Evolutionary conservation across 2,888 invertebrate genomes (phyloP).

Genomic region (Thymelicus lineola): DNA sequence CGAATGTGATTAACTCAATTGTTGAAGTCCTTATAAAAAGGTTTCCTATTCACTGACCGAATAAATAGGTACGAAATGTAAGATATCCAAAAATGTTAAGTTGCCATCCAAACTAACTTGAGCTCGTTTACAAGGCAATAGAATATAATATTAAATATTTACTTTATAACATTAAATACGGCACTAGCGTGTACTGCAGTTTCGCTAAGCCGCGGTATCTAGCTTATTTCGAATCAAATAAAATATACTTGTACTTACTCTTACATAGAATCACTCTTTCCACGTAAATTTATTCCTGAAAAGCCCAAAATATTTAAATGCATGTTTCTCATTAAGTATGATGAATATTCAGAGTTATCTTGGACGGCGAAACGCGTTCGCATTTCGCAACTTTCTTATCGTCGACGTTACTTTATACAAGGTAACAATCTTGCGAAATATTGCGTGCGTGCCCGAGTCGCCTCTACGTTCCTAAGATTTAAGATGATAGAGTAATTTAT

Average conservation of each 20-base stretch:
- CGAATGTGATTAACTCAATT: too few species aligned
- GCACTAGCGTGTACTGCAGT: too few species aligned
- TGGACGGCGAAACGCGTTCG: slow-evolving; percentile 16
- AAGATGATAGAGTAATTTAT: slow-evolving; percentile 12
- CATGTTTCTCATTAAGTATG: slow-evolving; percentile 24
- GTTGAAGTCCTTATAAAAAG: too few species aligned
- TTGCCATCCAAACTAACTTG: not conserved
- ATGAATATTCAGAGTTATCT: slow-evolving; percentile 32
- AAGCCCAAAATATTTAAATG: not conserved
- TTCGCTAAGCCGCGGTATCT: too few species aligned
- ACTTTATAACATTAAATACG: too few species aligned
- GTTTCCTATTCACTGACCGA: too few species aligned
- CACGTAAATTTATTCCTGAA: not conserved
- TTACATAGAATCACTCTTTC: not conserved
- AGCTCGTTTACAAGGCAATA: not conserved
- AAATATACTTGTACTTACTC: too few species aligned
- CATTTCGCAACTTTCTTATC: slow-evolving; percentile 28
- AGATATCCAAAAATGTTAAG: too few species aligned
- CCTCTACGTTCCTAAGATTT: slow-evolving; percentile 14
- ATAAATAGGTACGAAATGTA: too few species aligned
- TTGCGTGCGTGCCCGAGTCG: slow-evolving; percentile 21
- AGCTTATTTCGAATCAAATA: too few species aligned
- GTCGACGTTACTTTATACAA: slow-evolving; percentile 8
- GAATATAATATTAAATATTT: not conserved
- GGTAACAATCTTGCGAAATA: slow-evolving; percentile 26